Evolutionary conservation across 2,888 invertebrate species (phyloP), one percentile per base, ranked within the genome.

Genomic region (Isotomurus palustris): DNA sequence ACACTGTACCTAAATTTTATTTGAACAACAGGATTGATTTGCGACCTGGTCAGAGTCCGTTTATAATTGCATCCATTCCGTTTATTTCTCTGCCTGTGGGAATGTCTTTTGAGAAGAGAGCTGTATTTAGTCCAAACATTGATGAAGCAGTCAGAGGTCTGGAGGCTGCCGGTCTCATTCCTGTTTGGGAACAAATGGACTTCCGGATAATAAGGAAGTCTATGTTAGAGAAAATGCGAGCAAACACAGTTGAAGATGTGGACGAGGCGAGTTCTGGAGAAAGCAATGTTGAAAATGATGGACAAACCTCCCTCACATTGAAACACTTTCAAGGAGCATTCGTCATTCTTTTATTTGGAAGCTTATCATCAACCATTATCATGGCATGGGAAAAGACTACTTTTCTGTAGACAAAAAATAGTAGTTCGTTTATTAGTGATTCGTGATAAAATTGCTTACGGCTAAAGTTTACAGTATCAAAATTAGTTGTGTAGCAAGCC

Each of bases 271-370:
- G 8, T 2, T 40, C 45, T 2, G 51, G 52, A 48, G 60, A n/a
- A n/a, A n/a, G n/a, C n/a, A n/a, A 47, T 12, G 19, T 28, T 22
- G 19, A n/a, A 14, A 40, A 14, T 40, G 14, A 14, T 12, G 27
- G n/a, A 12, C 54, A 57, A 24, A 29, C 22, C 19, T 21, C 54
- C 19, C 54, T 60, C 24, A 56, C 51, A 12, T 29, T 60, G 28
- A 53, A 36, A 38, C 53, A 60, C 43, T 47, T 60, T 4, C 25
- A 53, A 12, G 60, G 60, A 17, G 60, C 60, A 10, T 56, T 56
- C 41, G 35, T 35, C 27, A 41, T 57, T 25, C 14, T 56, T 6
- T 12, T 40, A n/a, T 12, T 17, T n/a, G n/a, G n/a, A n/a, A n/a
- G n/a, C n/a, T n/a, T n/a, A n/a, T n/a, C n/a, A n/a, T n/a, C n/a